A percentile compares a stretch with the other conserved stretches of the same genome.
phyloP scores from a whole-genome alignment of 1,140 invertebrate species.

The Neodiprion virginianus region DNA sequence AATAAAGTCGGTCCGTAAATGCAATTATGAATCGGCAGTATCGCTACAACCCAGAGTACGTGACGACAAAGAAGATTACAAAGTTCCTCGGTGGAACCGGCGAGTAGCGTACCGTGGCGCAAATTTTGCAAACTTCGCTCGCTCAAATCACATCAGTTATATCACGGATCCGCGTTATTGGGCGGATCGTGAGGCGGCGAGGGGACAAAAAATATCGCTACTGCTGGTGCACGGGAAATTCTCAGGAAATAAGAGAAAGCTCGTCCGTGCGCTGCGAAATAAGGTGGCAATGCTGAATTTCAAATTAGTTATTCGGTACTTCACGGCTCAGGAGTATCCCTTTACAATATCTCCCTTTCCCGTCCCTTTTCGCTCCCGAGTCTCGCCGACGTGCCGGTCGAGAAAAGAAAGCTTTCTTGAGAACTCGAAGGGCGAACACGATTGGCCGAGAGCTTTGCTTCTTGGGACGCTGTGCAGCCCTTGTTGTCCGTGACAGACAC shows the following conservation, averaged over 20 bases:
- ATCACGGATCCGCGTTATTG: not conserved
- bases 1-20: too few relatives aligned
- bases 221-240: slow-evolving; percentile 13
- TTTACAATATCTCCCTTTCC: not conserved
- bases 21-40: too few relatives aligned
- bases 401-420: not conserved
- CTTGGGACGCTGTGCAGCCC: not conserved
- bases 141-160: slow-evolving; percentile 1
- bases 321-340: not conserved
- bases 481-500: not conserved
- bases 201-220: slow-evolving; percentile 1
- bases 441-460: not conserved
- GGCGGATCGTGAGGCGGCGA: too few relatives aligned
- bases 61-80: not conserved
- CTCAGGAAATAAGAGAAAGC: slow-evolving; percentile 24
- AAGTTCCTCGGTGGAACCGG: not conserved
- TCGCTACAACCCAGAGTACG: not conserved
- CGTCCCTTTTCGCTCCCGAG: not conserved
- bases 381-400: not conserved
- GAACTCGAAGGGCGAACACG: not conserved
- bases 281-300: slow-evolving; percentile 42
- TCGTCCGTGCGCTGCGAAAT: slow-evolving; percentile 41
- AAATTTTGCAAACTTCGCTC: not conserved
- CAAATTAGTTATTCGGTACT: slow-evolving; percentile 33
- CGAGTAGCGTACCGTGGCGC: not conserved